Percentiles rank a stretch among this genome's conserved stretches.
phyloP scores from a whole-genome alignment of 2,888 invertebrate genomes.

The Apodemia duryi region DNA sequence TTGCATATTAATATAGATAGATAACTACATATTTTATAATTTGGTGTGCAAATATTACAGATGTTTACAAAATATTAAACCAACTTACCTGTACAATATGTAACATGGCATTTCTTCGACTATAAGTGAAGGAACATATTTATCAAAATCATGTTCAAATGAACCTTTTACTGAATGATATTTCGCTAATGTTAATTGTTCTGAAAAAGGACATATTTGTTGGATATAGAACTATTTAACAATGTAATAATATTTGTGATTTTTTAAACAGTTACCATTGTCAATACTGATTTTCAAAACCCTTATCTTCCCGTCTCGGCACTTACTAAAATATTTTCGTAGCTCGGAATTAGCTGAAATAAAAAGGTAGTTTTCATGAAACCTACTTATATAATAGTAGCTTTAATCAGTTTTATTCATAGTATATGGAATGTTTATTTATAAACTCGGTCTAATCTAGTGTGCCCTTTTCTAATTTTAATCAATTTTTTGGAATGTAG shows the following conservation, averaged over 20 bases:
- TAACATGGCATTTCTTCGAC: constrained; percentile 93
- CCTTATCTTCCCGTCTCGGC: constrained; percentile 88
- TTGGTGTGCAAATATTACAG: no score
- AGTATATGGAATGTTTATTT: neutral
- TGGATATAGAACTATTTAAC: neutral
- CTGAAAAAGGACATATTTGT: constrained; percentile 67
- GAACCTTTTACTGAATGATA: constrained; percentile 83
- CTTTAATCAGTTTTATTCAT: neutral
- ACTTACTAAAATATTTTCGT: constrained; percentile 89
- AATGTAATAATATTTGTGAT: neutral
- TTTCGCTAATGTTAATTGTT: constrained; percentile 85
- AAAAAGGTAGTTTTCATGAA: neutral
- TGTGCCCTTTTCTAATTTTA: neutral
- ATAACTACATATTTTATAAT: no score
- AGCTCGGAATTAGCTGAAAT: constrained; percentile 89
- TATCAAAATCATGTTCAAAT: constrained; percentile 94
- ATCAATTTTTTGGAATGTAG: neutral
- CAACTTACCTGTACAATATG: constrained; percentile 87
- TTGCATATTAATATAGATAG: no score
- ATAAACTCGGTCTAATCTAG: neutral
- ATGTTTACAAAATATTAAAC: neutral
- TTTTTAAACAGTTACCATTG: constrained; percentile 81
- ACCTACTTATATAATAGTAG: neutral
- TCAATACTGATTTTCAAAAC: constrained; percentile 91
- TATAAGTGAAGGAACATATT: constrained; percentile 83